Conservation (phyloP, 2,113 vertebrate genomes). For the Paramormyrops kingsleyae region DNA sequence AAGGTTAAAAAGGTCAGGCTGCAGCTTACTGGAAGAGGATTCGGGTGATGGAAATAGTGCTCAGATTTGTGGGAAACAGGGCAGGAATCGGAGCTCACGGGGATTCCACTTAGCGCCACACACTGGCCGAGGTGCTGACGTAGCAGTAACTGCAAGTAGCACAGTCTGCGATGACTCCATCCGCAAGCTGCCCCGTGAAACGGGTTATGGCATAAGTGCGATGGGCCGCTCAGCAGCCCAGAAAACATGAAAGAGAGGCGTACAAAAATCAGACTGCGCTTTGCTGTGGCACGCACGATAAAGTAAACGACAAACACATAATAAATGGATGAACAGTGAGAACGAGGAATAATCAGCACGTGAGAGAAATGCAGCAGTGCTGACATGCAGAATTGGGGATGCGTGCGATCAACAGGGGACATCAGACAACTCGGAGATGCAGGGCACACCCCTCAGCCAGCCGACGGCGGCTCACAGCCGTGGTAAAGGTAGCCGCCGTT, state of each 20-base stretch:
- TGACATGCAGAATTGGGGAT: background rate
- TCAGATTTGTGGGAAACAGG: constrained; percentile 55
- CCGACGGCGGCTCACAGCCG: background rate
- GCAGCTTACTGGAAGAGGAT: constrained; percentile 32
- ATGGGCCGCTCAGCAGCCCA: background rate
- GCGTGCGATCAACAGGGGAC: background rate
- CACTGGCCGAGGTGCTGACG: constrained; percentile 43
- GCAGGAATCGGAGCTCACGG: constrained; percentile 59
- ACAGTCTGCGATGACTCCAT: background rate
- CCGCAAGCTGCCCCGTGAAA: background rate
- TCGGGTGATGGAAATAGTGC: constrained; percentile 13
- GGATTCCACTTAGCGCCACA: constrained; percentile 48
- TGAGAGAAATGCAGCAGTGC: background rate
- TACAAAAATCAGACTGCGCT: background rate
- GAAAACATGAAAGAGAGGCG: background rate
- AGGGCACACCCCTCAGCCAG: background rate
- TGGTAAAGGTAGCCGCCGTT: constrained; percentile 40
- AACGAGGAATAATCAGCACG: background rate
- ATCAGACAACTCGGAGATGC: background rate
- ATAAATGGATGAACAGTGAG: background rate
- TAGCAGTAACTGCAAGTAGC: constrained; percentile 41
- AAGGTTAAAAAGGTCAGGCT: constrained; percentile 62
- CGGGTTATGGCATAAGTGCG: background rate
- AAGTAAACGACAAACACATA: background rate
- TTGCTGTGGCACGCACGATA: background rate